A percentile compares a stretch with the other conserved stretches of the same genome.
Conservation (phyloP, 2,113 vertebrate genomes). For the Dermatemys mawii region DNA sequence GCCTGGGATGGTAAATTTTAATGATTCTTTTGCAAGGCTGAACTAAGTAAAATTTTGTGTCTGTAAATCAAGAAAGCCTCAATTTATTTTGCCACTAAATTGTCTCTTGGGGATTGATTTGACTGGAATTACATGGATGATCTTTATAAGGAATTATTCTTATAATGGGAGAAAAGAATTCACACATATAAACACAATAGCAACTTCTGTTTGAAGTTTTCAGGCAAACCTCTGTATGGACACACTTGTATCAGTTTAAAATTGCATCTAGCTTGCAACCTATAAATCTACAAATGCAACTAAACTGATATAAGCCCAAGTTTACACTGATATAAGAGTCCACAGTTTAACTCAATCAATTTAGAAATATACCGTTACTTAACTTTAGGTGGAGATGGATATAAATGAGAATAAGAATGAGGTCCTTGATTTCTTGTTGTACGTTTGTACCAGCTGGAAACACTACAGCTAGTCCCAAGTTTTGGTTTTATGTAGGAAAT, state of each 20-base stretch:
- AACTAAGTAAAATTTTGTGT: background rate
- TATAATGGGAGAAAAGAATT: background rate
- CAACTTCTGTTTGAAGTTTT: background rate
- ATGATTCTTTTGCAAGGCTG: background rate
- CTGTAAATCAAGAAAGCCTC: background rate
- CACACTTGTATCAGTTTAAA: background rate
- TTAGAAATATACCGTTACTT: background rate
- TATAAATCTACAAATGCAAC: background rate
- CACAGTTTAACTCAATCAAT: background rate
- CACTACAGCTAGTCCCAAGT: background rate
- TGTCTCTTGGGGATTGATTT: background rate
- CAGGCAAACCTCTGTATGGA: background rate
- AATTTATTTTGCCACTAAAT: background rate
- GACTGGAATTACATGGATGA: background rate
- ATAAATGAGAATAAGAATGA: background rate
- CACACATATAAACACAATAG: background rate
- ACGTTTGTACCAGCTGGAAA: background rate
- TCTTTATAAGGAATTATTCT: background rate
- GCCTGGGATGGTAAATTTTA: background rate
- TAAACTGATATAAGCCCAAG: background rate
- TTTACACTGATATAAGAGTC: accelerated
- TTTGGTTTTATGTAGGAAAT: background rate
- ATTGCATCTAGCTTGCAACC: background rate
- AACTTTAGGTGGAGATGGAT: background rate
- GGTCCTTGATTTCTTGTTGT: slow-evolving; percentile 2